These are phyloP conservation scores for Anthoscopus minutus DNA, from an alignment of 2,113 vertebrate genomes.

Conservation along the genomic window DNA sequence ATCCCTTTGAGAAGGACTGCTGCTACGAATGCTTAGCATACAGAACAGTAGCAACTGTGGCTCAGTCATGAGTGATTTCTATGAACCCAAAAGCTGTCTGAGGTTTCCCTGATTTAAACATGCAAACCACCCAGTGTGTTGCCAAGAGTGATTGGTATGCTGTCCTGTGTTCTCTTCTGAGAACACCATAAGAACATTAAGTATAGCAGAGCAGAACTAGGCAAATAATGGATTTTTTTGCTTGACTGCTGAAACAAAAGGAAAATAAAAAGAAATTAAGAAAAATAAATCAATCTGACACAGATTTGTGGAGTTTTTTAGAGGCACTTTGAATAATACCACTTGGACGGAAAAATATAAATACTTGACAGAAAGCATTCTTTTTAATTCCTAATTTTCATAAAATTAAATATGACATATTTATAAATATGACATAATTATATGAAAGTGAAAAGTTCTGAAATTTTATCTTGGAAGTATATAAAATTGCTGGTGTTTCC, in stretches of 20 bases:
- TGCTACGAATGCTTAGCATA: neutral
- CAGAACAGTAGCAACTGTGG: fast-evolving
- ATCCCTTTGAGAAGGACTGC: neutral
- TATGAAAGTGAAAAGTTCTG: neutral
- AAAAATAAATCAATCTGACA: neutral
- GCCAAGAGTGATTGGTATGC: neutral
- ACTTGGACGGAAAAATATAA: neutral
- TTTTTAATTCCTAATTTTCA: neutral
- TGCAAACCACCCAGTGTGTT: neutral
- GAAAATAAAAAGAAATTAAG: neutral
- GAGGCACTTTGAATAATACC: neutral
- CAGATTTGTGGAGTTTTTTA: neutral
- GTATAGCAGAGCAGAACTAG: neutral
- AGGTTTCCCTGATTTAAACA: neutral
- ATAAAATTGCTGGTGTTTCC: neutral
- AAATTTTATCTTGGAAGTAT: neutral
- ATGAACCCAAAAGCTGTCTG: neutral
- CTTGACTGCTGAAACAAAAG: conserved; percentile 23
- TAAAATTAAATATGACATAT: neutral
- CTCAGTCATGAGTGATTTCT: neutral
- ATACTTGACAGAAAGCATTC: neutral
- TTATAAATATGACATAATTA: neutral
- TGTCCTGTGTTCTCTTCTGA: neutral
- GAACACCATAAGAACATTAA: neutral
- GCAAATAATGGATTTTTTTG: conserved; percentile 10